A percentile compares a stretch with the other conserved stretches of the same genome.
phyloP scores from a whole-genome alignment of 2,113 vertebrate species.

The Calcarius ornatus region DNA sequence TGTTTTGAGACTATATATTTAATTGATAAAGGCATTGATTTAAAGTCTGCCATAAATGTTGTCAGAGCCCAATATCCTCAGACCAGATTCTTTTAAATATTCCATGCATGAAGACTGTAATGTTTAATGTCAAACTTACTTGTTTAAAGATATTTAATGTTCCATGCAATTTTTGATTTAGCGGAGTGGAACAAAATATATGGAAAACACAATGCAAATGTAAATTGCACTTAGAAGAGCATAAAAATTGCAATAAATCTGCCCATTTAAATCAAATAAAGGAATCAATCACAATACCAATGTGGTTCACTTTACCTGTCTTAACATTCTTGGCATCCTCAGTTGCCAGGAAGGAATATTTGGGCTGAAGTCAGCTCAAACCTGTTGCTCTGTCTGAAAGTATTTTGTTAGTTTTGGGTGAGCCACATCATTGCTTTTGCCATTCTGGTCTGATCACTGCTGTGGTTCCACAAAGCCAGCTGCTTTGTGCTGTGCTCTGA shows the following conservation, averaged over 20 bases:
- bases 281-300: neutral
- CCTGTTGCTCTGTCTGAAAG: neutral
- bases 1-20: neutral
- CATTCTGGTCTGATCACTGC: neutral
- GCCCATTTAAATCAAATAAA: neutral
- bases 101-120: fast-evolving
- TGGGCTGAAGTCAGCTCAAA: neutral
- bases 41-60: neutral
- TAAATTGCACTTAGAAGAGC: neutral
- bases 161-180: neutral
- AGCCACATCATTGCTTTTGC: neutral
- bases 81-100: neutral
- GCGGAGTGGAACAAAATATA: neutral
- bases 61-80: neutral
- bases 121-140: neutral
- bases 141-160: neutral
- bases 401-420: neutral
- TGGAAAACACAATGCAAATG: neutral
- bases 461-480: neutral
- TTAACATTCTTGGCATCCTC: neutral
- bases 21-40: neutral
- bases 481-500: neutral
- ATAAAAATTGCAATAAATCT: neutral
- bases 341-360: neutral
- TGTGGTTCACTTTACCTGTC: neutral